Percentiles rank a stretch among this genome's conserved stretches.
These are phyloP conservation scores for Prosopocoilus inquinatus DNA, from an alignment of 2,888 invertebrate species.

Conservation along the genomic window DNA sequence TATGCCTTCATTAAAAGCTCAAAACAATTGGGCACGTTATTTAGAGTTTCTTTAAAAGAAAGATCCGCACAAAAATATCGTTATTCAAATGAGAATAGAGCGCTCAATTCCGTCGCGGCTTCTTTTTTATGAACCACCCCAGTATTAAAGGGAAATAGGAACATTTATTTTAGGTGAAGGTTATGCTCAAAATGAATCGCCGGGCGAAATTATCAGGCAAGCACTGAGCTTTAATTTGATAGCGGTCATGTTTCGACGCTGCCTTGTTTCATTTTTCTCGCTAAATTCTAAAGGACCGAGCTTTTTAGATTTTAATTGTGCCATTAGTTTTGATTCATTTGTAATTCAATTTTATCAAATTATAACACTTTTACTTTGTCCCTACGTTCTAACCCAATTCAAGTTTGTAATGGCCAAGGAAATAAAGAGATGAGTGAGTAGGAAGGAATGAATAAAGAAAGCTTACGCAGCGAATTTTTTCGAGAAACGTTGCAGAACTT, in stretches of 20 bases:
- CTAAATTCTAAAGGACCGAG: conserved; percentile 18
- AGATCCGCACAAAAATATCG: no score
- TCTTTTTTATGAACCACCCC: background rate
- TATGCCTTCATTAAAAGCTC: background rate
- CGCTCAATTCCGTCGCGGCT: conserved; percentile 10
- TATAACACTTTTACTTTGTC: background rate
- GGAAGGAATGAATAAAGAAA: no score
- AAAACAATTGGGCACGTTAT: background rate
- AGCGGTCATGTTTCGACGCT: conserved; percentile 19
- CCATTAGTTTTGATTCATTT: conserved; percentile 23
- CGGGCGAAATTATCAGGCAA: conserved; percentile 23
- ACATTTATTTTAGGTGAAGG: conserved; percentile 21
- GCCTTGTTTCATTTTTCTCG: conserved; percentile 25
- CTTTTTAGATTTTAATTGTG: conserved; percentile 22
- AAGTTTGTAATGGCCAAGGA: no score
- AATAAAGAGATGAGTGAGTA: no score
- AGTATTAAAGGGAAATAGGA: conserved; percentile 19
- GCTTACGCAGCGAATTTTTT: no score
- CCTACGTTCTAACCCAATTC: no score
- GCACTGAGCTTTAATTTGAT: conserved; percentile 24
- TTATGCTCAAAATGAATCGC: conserved; percentile 24
- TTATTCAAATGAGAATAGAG: no score
- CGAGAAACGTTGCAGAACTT: no score
- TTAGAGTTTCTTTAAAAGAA: background rate
- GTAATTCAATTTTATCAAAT: conserved; percentile 17